A percentile compares a stretch with the other conserved stretches of the same genome.
These are phyloP conservation scores for Neodiprion lecontei DNA, from an alignment of 1,140 invertebrate genomes.

Conservation along the genomic window DNA sequence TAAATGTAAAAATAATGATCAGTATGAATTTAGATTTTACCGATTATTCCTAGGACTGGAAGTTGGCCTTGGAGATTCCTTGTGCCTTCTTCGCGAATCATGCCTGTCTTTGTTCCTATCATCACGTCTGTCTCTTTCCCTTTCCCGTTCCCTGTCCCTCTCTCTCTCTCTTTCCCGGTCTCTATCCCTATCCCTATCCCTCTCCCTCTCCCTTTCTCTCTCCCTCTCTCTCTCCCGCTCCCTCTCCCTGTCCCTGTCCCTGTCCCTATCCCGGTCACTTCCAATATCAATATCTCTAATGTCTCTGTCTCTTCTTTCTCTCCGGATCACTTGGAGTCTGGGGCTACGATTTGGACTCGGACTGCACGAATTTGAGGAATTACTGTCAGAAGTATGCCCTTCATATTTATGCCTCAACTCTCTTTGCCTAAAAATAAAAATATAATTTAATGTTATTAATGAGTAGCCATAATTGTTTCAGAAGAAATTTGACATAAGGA, in stretches of 20 bases:
- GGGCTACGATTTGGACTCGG: slow-evolving; percentile 50
- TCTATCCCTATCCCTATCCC: slow-evolving; percentile 26
- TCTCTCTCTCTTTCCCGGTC: slow-evolving; percentile 35
- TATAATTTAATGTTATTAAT: slow-evolving; percentile 17
- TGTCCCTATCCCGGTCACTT: slow-evolving; percentile 45
- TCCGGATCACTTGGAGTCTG: slow-evolving; percentile 38
- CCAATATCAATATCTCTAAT: slow-evolving; percentile 39
- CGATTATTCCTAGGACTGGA: slow-evolving; percentile 41
- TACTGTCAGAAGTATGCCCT: slow-evolving; percentile 56
- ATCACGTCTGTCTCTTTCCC: slow-evolving; percentile 29
- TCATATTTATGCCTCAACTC: slow-evolving; percentile 59
- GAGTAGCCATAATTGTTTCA: neutral
- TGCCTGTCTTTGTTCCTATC: slow-evolving; percentile 45
- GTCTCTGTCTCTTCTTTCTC: slow-evolving; percentile 49
- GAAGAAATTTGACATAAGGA: slow-evolving; percentile 44
- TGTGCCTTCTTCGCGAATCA: slow-evolving; percentile 47
- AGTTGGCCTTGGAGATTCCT: slow-evolving; percentile 45
- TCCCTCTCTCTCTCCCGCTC: slow-evolving; percentile 21
- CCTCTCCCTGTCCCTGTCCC: slow-evolving; percentile 30
- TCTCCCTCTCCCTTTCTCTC: slow-evolving; percentile 23
- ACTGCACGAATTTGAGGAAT: slow-evolving; percentile 50
- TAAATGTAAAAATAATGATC: neutral
- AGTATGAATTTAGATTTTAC: slow-evolving; percentile 31
- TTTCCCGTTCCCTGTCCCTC: slow-evolving; percentile 30
- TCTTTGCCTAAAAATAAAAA: slow-evolving; percentile 48